Percentiles rank a stretch among this genome's conserved stretches.
phyloP scores from a whole-genome alignment of 1,140 invertebrate genomes.

The Listronotus oregonensis region DNA sequence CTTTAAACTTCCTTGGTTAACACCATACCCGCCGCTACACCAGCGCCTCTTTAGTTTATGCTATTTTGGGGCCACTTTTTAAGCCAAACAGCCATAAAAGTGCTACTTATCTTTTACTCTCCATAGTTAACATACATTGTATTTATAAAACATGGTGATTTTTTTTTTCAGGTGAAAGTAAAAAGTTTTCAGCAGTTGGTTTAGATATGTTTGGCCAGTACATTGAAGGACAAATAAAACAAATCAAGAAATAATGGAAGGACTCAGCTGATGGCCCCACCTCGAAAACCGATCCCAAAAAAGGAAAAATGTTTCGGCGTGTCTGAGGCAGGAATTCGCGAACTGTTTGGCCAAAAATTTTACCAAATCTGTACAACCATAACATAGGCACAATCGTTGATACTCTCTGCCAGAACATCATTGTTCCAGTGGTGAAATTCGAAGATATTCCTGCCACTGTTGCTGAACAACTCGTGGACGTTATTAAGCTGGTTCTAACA shows the following conservation, averaged over 20 bases:
- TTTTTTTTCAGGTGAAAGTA: conserved; percentile 32
- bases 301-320: conserved; percentile 78
- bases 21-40: too few relatives aligned
- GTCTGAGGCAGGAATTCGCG: conserved; percentile 82
- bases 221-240: conserved; percentile 51
- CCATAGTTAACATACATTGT: too few relatives aligned
- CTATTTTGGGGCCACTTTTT: too few relatives aligned
- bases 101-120: too few relatives aligned
- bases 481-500: conserved; percentile 60
- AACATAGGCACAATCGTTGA: conserved; percentile 57
- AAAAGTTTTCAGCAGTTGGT: conserved; percentile 59
- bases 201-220: conserved; percentile 54
- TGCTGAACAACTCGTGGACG: conserved; percentile 61
- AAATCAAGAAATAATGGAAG: conserved; percentile 53
- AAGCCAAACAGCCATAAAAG: too few relatives aligned
- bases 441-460: conserved; percentile 62
- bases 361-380: conserved; percentile 57
- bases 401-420: conserved; percentile 58
- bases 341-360: conserved; percentile 77
- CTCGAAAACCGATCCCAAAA: conserved; percentile 60
- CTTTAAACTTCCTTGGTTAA: too few relatives aligned
- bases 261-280: conserved; percentile 42
- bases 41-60: too few relatives aligned
- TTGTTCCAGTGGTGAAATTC: conserved; percentile 59
- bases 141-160: too few relatives aligned